These are phyloP conservation scores for Drosophila gaucha DNA, from an alignment of 2,888 invertebrate genomes.

Conservation along the genomic window DNA sequence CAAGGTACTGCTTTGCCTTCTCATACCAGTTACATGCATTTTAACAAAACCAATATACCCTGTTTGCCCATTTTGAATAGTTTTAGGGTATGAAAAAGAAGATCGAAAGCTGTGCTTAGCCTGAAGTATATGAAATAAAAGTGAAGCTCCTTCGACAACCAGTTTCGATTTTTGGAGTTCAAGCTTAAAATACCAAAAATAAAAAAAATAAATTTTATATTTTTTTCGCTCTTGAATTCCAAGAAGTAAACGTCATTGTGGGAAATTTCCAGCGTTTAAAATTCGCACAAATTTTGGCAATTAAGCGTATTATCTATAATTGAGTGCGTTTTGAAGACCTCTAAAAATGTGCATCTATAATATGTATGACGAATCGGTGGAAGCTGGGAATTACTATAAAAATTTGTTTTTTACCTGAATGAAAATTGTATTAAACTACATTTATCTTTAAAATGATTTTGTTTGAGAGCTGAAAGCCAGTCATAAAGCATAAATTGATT, in stretches of 20 bases:
- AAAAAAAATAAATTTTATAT: conserved; percentile 18
- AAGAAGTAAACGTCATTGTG: conserved; percentile 54
- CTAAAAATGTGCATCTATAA: neutral
- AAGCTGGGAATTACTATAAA: neutral
- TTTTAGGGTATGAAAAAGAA: conserved; percentile 6
- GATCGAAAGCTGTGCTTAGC: conserved; percentile 39
- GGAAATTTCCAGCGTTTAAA: conserved; percentile 47
- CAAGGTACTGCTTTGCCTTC: too few relatives aligned
- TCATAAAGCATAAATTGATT: too few relatives aligned
- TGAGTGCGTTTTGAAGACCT: neutral
- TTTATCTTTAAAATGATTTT: too few relatives aligned
- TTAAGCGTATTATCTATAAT: conserved; percentile 9
- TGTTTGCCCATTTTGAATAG: too few relatives aligned
- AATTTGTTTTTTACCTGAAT: too few relatives aligned
- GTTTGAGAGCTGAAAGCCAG: too few relatives aligned
- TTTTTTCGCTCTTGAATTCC: conserved; percentile 49
- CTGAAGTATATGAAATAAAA: conserved; percentile 48
- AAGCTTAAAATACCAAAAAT: conserved; percentile 37
- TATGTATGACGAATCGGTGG: neutral
- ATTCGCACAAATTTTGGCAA: conserved; percentile 14
- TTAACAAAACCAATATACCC: neutral
- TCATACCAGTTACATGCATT: neutral
- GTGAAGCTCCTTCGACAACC: conserved; percentile 62
- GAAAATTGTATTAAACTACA: too few relatives aligned
- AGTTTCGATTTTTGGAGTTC: conserved; percentile 42